Percentiles rank a stretch among this genome's conserved stretches.
Conservation (phyloP, 2,888 invertebrate species). For the Pandemis cinnamomeana region DNA sequence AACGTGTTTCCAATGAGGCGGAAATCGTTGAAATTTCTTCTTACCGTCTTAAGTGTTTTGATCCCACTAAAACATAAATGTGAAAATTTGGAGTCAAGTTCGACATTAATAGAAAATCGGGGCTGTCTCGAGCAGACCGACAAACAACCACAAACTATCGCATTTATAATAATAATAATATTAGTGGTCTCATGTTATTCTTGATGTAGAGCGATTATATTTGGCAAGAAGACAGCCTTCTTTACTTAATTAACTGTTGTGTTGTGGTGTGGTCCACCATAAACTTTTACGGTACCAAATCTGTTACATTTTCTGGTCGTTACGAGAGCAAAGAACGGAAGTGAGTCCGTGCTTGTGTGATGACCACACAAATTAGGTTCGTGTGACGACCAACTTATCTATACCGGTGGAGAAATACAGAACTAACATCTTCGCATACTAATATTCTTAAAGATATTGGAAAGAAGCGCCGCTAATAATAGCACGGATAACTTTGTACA, state of each 20-base stretch:
- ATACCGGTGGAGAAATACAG: not conserved
- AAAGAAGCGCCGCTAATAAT: not conserved
- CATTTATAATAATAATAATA: too few relatives aligned
- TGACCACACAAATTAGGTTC: slow-evolving; percentile 59
- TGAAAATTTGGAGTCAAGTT: too few relatives aligned
- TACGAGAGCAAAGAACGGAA: slow-evolving; percentile 49
- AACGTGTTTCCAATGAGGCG: too few relatives aligned
- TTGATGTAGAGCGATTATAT: not conserved
- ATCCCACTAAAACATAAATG: too few relatives aligned
- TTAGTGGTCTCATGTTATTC: too few relatives aligned
- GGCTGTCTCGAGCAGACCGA: too few relatives aligned
- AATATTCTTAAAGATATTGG: not conserved
- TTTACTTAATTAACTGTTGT: not conserved
- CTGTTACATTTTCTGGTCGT: not conserved
- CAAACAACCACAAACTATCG: too few relatives aligned
- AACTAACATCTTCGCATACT: not conserved
- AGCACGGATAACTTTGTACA: slow-evolving; percentile 1
- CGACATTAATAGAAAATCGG: too few relatives aligned
- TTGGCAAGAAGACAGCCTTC: not conserved
- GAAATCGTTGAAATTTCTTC: too few relatives aligned
- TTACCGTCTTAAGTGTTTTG: too few relatives aligned
- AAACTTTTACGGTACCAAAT: slow-evolving; percentile 23
- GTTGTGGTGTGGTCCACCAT: slow-evolving; percentile 3
- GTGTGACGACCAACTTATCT: slow-evolving; percentile 39
- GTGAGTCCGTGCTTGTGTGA: slow-evolving; percentile 50